These are phyloP conservation scores for Halichondria panicea DNA, from an alignment of 37 sponge, comb jelly and placozoan genomes.

Conservation along the genomic window DNA sequence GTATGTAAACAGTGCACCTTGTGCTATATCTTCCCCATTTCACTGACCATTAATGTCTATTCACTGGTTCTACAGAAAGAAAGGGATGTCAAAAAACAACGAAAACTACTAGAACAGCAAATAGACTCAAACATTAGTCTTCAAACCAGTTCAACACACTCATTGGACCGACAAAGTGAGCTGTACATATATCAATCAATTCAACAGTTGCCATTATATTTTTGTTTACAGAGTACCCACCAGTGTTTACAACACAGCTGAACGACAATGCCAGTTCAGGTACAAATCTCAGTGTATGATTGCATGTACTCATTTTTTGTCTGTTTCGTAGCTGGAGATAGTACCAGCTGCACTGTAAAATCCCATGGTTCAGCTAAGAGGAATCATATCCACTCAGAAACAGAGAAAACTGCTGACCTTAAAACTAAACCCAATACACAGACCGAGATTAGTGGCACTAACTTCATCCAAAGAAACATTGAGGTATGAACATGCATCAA, in stretches of 20 bases:
- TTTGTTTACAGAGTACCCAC: too few relatives aligned
- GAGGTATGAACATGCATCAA: constrained; percentile 12
- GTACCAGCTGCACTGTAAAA: neutral
- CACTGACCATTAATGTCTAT: too few relatives aligned
- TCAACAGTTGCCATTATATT: too few relatives aligned
- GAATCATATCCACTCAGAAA: neutral
- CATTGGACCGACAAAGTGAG: too few relatives aligned
- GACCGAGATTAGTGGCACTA: neutral
- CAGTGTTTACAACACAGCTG: constrained; percentile 14
- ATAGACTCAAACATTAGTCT: neutral
- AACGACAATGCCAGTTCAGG: neutral
- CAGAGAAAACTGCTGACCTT: neutral
- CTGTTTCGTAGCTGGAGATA: neutral
- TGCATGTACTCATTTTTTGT: neutral
- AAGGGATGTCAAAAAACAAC: constrained; percentile 66
- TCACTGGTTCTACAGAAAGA: constrained; percentile 57
- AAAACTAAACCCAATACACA: neutral
- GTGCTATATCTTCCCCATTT: too few relatives aligned
- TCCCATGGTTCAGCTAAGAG: neutral
- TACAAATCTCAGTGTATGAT: neutral
- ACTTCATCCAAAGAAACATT: constrained; percentile 49
- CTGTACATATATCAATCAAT: too few relatives aligned
- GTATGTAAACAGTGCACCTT: too few relatives aligned
- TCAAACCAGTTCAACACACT: too few relatives aligned
- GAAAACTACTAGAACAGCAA: constrained; percentile 44